Evolutionary conservation across 2,113 vertebrate species (phyloP), one percentile per base, ranked within the genome.

Genomic region (Lycaon pictus): DNA sequence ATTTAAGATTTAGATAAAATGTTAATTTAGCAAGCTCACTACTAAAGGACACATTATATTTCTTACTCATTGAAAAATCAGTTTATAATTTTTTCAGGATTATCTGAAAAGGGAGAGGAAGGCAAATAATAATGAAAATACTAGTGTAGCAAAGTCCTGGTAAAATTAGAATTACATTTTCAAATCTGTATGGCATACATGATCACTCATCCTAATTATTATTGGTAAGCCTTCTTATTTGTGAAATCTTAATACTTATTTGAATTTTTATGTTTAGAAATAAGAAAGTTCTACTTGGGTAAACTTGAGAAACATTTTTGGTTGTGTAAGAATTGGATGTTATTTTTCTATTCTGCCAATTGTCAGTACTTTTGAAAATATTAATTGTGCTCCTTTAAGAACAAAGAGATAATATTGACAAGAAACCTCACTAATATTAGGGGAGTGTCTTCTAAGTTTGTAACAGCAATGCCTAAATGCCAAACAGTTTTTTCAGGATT

Each of bases 1-100:
- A 88, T 76, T 96, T 51, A 80, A 56, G 7, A 62, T 93, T 84
- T 92, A 93, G 48, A n/a, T 90, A 74, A 95, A 83, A 95, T 60
- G 9, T 88, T 92, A 89, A 69, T 87, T 74, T 97, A 55, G 23
- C 11, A 84, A 72, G 5, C 56, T 93, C 19, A 51, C 3, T 77
- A 82, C 25, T 53, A 72, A 15, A 60, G 56, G 60, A 80, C 43
- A 63, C 2, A n/a, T n/a, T 84, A 79, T 25, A 71, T 87, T 90
- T 95, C 65, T 81, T 90, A 62, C 11, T 84, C 48, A 35, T 20
- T 92, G n/a, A 53, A 77, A 53, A 23, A 74, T 48, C 37, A 17
- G 3, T 56, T 67, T 83, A 74, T 23, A 90, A 0, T 83, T 58
- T 71, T 94, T 87, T 84, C 62, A 58, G n/a, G 51, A 53, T 67